Conservation (phyloP, 2,888 invertebrate species). For the Gastrophysa polygoni region DNA sequence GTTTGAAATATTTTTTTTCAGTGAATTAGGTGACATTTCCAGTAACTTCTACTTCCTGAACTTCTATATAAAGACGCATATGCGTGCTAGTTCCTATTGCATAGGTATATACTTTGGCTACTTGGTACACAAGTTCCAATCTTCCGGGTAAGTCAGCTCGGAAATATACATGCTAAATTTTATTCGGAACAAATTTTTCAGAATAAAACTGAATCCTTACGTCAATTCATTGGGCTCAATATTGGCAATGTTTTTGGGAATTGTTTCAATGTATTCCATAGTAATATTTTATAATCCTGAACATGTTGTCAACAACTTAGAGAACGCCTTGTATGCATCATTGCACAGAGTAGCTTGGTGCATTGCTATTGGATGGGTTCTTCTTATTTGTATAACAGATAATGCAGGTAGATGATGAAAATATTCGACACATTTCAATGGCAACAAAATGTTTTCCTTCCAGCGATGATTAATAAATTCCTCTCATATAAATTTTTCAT, state of each 20-base stretch:
- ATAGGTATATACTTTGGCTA: constrained; percentile 72
- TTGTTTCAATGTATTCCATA: constrained; percentile 67
- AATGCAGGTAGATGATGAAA: constrained; percentile 64
- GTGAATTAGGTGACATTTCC: constrained; percentile 69
- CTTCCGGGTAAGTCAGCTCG: constrained; percentile 63
- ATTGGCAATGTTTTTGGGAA: constrained; percentile 56
- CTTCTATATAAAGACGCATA: constrained; percentile 76
- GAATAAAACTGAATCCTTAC: constrained; percentile 42
- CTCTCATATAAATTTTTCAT: constrained; percentile 68
- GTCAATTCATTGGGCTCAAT: constrained; percentile 44
- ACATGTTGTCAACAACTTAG: constrained; percentile 64
- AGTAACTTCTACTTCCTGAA: constrained; percentile 68
- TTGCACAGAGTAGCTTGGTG: constrained; percentile 73
- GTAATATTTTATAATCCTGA: constrained; percentile 69
- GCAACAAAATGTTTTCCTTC: constrained; percentile 37
- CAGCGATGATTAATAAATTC: constrained; percentile 64
- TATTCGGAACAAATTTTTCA: constrained; percentile 37
- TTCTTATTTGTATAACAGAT: constrained; percentile 69
- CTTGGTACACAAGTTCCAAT: constrained; percentile 68
- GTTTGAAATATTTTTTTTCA: constrained; percentile 53
- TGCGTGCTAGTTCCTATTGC: constrained; percentile 73
- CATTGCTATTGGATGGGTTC: constrained; percentile 70
- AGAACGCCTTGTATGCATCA: constrained; percentile 69
- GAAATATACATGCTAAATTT: neutral
- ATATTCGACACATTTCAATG: neutral